Conservation (phyloP, 2,113 vertebrate species). For the Casuarius casuarius region DNA sequence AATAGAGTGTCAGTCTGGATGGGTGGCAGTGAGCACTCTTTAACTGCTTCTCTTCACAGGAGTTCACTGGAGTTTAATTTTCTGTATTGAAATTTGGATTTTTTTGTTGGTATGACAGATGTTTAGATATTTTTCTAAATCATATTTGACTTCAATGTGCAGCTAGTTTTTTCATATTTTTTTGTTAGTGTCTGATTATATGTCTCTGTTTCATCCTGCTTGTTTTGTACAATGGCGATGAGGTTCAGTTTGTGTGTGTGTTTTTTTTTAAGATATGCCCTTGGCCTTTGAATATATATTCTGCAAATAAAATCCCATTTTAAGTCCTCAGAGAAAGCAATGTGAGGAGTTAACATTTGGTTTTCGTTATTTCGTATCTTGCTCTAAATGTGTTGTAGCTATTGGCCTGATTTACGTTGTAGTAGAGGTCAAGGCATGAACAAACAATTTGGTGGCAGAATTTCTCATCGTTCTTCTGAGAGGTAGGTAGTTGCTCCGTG, state of each 20-base stretch:
- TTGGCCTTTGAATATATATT: not conserved
- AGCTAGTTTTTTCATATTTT: not conserved
- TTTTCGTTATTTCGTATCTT: not conserved
- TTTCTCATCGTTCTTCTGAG: not conserved
- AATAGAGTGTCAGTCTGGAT: not conserved
- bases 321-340: not conserved
- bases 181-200: not conserved
- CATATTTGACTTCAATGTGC: not conserved
- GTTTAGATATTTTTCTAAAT: not conserved
- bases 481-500: not conserved
- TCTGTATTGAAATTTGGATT: not conserved
- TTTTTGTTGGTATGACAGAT: not conserved
- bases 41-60: not conserved
- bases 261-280: constrained; percentile 19
- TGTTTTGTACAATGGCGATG: not conserved
- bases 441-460: not conserved
- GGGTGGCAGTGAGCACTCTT: not conserved
- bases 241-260: not conserved
- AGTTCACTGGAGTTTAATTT: not conserved
- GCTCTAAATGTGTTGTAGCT: not conserved
- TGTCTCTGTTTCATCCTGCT: not conserved
- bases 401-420: not conserved
- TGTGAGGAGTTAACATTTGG: too few relatives aligned
- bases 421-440: not conserved
- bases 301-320: not conserved